Conservation (phyloP, 2,797 vertebrate genomes). For the Pipistrellus kuhlii region DNA sequence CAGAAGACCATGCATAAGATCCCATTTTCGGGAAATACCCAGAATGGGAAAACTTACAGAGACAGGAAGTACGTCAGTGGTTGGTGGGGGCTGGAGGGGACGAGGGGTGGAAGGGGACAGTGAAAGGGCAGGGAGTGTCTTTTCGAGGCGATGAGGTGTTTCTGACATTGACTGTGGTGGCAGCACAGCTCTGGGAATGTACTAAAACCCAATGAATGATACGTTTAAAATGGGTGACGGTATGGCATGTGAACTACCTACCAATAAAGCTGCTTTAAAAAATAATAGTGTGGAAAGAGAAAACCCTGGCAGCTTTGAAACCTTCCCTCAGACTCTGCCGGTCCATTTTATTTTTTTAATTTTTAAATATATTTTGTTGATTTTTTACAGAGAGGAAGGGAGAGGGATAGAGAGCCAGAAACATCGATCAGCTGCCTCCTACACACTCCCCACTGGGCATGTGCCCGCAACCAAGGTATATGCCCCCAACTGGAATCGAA, state of each 20-base stretch:
- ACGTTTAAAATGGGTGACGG: background rate
- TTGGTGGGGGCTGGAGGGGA: background rate
- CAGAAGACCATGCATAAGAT: background rate
- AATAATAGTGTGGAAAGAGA: background rate
- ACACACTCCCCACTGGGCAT: no score
- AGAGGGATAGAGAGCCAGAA: no score
- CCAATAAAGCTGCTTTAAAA: background rate
- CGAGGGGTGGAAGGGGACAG: background rate
- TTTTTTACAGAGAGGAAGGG: no score
- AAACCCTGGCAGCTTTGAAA: background rate
- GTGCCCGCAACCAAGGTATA: no score
- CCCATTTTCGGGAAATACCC: background rate
- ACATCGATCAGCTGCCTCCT: no score
- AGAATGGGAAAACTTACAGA: background rate
- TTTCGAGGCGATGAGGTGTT: background rate
- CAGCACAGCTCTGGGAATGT: background rate
- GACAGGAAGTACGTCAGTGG: background rate
- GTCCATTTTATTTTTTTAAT: no score
- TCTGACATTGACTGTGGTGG: background rate
- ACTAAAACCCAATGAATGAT: fast-evolving
- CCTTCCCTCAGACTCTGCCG: background rate
- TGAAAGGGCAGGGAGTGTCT: background rate
- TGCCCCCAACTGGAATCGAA: no score
- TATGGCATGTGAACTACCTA: background rate
- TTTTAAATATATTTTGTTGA: no score